Evolutionary conservation across 1,140 invertebrate species (phyloP), one percentile per base, ranked within the genome.

Genomic region (Sycobia sp.): DNA sequence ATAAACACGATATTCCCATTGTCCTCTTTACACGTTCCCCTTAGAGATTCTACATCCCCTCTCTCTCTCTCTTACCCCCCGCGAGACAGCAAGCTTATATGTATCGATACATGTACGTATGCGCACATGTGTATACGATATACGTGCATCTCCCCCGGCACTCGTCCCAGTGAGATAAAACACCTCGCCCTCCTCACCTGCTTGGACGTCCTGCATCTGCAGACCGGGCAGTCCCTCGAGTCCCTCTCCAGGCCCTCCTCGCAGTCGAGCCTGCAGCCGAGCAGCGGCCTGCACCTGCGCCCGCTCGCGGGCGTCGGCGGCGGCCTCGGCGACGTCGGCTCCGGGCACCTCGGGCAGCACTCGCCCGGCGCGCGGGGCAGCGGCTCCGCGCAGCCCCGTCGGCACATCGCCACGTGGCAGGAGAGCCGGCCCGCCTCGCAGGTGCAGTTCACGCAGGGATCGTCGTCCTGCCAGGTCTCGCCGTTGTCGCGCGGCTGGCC

Each of bases 391-490:
- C 78, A 80, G 61, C 71, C 73, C 55, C n/a, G n/a, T n/a, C 76
- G 76, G 67, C 78, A 79, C 77, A 80, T 79, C 7, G 72, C 68
- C 2, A 65, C 65, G 4, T 76, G 75, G 68, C 79, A 81, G n/a
- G 71, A 71, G 3, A 49, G 20, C 11, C 38, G 49, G 56, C 71
- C 72, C 8, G 73, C 66, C 10, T 76, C 71, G 57, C 78, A 80
- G 9, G 65, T 60, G 70, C 78, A 80, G 55, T 67, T 73, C 8
- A 65, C 55, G 60, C 78, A 80, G 1, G 70, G 68, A 11, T 63
- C 62, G 7, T 57, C 46, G 22, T 73, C 66, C 22, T 77, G 70
- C 76, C 76, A 79, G 13, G 56, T 66, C 57, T 80, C 77, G 29
- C 73, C 74, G 7, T 70, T 43, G 18, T 64, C 59, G 18, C 68